These are phyloP conservation scores for Synchiropus splendidus DNA, from an alignment of 2,113 vertebrate species.

Conservation along the genomic window DNA sequence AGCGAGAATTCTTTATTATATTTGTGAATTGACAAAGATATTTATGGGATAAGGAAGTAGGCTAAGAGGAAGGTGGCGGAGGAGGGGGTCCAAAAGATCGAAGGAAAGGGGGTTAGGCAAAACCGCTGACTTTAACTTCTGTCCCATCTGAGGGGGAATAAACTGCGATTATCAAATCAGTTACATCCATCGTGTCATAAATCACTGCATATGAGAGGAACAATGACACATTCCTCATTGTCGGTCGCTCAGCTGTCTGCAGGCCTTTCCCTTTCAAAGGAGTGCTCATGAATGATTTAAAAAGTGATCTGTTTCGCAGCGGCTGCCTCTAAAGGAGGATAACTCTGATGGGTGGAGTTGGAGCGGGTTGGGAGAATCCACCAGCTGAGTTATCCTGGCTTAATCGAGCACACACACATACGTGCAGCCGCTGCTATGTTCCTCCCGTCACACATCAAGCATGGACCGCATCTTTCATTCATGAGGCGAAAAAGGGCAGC, in stretches of 20 bases:
- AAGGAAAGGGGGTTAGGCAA: too few species aligned
- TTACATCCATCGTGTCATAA: conserved; percentile 58
- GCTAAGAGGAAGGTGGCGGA: conserved; percentile 5
- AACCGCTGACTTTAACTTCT: conserved; percentile 59
- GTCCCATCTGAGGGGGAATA: conserved; percentile 44
- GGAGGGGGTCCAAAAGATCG: too few species aligned
- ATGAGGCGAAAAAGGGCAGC: conserved; percentile 6
- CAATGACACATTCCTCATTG: conserved; percentile 52
- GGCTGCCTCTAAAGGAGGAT: conserved; percentile 29
- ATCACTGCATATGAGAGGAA: conserved; percentile 53
- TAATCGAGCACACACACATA: not conserved
- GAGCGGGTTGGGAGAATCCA: conserved; percentile 17
- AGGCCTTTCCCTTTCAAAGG: conserved; percentile 46
- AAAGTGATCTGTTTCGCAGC: conserved; percentile 55
- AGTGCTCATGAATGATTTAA: conserved; percentile 63
- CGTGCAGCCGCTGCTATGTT: not conserved
- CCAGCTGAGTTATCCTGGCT: conserved; percentile 7
- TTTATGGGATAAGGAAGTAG: conserved; percentile 29
- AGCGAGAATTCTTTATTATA: conserved; percentile 42
- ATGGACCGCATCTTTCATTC: conserved; percentile 24
- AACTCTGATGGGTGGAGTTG: conserved; percentile 35
- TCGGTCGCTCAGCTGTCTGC: conserved; percentile 40
- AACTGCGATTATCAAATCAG: conserved; percentile 68
- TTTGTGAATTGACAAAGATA: conserved; percentile 56
- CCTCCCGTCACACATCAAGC: conserved; percentile 17